Evolutionary conservation across 2,797 vertebrate species (phyloP).

Genomic region (Pachyuromys duprasi): DNA sequence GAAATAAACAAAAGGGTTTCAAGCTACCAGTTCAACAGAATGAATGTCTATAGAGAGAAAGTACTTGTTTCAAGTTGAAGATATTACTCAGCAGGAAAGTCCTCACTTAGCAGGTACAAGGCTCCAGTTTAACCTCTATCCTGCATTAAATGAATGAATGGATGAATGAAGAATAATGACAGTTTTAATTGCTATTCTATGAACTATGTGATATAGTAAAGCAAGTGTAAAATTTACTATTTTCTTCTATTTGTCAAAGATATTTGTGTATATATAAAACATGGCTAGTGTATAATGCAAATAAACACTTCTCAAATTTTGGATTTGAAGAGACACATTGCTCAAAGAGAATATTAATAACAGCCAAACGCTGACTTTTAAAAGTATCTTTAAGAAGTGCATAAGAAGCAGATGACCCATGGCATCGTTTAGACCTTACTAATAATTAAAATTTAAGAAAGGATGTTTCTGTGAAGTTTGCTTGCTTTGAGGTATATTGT

Average conservation of each 20-base stretch:
- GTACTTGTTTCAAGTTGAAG: not conserved
- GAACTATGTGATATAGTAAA: not conserved
- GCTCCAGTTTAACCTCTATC: not conserved
- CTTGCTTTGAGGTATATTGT: not conserved
- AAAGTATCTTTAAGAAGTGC: not conserved
- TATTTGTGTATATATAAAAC: not conserved
- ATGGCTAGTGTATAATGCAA: not conserved
- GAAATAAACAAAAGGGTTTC: not conserved
- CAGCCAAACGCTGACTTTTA: constrained; percentile 25
- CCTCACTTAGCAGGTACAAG: not conserved
- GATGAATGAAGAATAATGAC: not conserved
- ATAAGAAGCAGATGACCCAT: not conserved
- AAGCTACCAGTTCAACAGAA: not conserved
- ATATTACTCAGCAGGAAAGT: not conserved
- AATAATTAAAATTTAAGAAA: constrained; percentile 28
- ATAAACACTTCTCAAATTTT: not conserved
- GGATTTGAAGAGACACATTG: not conserved
- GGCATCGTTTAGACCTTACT: not conserved
- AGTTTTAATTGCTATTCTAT: not conserved
- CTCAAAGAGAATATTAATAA: constrained; percentile 3
- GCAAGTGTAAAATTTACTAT: not conserved
- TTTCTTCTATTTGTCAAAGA: not conserved
- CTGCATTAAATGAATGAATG: not conserved
- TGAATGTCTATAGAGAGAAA: not conserved
- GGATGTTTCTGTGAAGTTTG: constrained; percentile 6